Conservation (phyloP, 2,888 invertebrate genomes). For the Eilema sororculum region DNA sequence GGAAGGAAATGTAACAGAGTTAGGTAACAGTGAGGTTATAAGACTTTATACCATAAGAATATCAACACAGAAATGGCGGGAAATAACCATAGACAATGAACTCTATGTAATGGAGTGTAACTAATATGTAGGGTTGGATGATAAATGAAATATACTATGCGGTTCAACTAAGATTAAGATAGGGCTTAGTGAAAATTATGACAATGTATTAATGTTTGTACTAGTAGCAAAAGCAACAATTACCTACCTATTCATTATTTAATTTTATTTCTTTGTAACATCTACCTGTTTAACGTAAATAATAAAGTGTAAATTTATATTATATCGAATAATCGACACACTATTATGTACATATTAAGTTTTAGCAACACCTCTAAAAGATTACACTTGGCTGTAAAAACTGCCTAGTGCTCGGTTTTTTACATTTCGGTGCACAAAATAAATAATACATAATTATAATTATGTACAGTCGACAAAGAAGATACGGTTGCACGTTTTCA, state of each 20-base stretch:
- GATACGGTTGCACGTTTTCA: no score
- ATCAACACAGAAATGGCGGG: conserved; percentile 32
- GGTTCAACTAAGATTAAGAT: conserved; percentile 4
- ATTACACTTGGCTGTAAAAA: no score
- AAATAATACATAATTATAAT: no score
- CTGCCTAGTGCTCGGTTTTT: no score
- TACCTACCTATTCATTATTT: background rate
- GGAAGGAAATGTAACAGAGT: background rate
- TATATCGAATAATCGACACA: background rate
- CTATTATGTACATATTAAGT: no score
- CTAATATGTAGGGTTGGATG: conserved; percentile 48
- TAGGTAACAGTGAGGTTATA: background rate
- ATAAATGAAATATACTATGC: conserved; percentile 49
- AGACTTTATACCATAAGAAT: conserved; percentile 13
- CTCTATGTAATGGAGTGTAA: conserved; percentile 47
- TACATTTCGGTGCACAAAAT: background rate
- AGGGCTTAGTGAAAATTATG: background rate
- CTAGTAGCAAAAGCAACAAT: background rate
- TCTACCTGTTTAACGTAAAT: background rate
- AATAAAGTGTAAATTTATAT: background rate
- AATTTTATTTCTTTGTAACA: background rate
- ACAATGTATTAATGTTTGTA: background rate
- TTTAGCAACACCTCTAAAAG: no score
- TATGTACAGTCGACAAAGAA: no score
- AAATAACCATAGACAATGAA: conserved; percentile 37